A percentile compares a stretch with the other conserved stretches of the same genome.
phyloP scores from a whole-genome alignment of 92 coral and sea anemone genomes.

The Palythoa grandiflora region DNA sequence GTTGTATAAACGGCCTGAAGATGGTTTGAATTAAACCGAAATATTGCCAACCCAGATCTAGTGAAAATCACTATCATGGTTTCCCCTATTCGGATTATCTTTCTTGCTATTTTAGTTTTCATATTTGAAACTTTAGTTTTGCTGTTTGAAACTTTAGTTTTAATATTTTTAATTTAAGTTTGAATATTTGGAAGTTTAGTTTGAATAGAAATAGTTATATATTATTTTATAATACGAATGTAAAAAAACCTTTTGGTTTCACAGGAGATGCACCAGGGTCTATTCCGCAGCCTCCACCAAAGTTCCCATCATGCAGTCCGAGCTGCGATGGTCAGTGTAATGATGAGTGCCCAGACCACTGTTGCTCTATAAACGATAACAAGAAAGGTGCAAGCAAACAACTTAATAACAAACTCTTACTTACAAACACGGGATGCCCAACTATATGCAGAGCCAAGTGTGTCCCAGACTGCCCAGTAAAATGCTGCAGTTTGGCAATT shows the following conservation, averaged over 20 bases:
- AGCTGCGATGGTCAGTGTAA: constrained; percentile 65
- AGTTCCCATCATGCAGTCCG: constrained; percentile 62
- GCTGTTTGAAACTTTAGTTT: neutral
- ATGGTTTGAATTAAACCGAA: too few relatives aligned
- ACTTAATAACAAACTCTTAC: neutral
- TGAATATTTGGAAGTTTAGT: too few relatives aligned
- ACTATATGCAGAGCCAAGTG: constrained; percentile 60
- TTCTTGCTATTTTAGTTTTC: too few relatives aligned
- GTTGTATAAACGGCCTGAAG: too few relatives aligned
- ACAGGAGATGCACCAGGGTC: constrained; percentile 79
- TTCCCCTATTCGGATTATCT: too few relatives aligned
- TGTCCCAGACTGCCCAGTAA: constrained; percentile 76
- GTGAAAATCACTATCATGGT: too few relatives aligned
- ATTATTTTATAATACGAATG: neutral
- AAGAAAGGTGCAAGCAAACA: neutral
- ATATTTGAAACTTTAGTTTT: too few relatives aligned
- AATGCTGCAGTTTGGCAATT: constrained; percentile 60
- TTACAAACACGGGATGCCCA: constrained; percentile 55
- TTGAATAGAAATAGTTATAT: too few relatives aligned
- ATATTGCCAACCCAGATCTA: too few relatives aligned
- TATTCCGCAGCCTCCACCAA: constrained; percentile 58
- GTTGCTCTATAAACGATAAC: constrained; percentile 54
- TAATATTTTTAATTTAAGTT: neutral
- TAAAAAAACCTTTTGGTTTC: neutral
- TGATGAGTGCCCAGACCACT: constrained; percentile 71